phyloP scores from a whole-genome alignment of 1,140 invertebrate species.

The Cepaea nemoralis region DNA sequence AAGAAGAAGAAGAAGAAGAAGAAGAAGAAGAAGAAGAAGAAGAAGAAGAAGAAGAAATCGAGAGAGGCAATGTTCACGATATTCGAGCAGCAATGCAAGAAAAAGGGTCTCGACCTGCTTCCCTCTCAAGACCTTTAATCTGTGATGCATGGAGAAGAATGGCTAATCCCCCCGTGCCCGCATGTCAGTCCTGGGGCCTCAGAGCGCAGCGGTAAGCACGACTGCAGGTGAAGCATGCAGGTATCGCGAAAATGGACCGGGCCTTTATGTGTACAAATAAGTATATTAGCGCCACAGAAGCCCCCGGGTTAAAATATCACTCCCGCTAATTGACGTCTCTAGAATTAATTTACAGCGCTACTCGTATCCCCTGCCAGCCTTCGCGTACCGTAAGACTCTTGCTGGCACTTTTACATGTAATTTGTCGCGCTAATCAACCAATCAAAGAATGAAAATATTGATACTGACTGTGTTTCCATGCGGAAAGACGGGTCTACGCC shows the following conservation, averaged over 20 bases:
- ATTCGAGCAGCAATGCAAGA: too few relatives aligned
- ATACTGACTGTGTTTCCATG: not conserved
- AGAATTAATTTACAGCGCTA: conserved; percentile 15
- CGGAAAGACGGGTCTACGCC: too few relatives aligned
- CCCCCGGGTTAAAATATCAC: conserved; percentile 18
- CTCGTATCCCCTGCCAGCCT: not conserved
- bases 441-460: not conserved
- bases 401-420: not conserved
- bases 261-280: conserved; percentile 11
- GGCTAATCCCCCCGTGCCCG: not conserved
- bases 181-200: not conserved
- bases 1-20: not conserved
- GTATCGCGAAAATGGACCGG: not conserved
- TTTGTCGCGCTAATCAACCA: not conserved
- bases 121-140: not conserved
- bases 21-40: not conserved
- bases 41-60: not conserved
- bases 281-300: conserved; percentile 7
- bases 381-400: conserved; percentile 8
- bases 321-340: conserved; percentile 11
- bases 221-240: conserved; percentile 77
- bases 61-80: conserved; percentile 3
- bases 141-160: not conserved
- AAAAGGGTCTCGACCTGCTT: conserved; percentile 7
- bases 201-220: conserved; percentile 70